phyloP scores from a whole-genome alignment of 2,797 vertebrate species.

The Sebastes kiyomatsui region DNA sequence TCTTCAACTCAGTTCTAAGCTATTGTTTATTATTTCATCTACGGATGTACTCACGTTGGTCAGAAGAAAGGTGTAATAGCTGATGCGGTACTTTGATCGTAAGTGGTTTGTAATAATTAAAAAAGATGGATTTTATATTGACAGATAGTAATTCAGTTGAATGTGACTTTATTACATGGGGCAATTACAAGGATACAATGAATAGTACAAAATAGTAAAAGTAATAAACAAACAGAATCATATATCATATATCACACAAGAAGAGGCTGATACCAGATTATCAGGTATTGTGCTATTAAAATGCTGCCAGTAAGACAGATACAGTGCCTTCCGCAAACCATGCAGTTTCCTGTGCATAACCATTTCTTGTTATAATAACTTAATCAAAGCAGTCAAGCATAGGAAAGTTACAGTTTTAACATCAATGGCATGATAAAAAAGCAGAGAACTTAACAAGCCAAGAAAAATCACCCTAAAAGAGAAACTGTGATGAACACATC shows the following conservation, averaged over 20 bases:
- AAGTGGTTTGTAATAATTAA: background rate
- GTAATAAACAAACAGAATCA: background rate
- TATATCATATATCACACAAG: background rate
- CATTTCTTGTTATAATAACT: background rate
- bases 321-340: background rate
- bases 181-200: background rate
- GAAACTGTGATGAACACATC: constrained; percentile 41
- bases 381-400: constrained; percentile 15
- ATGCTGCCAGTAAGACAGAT: background rate
- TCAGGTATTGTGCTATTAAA: background rate
- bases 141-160: background rate
- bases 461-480: constrained; percentile 30
- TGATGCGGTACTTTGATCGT: background rate
- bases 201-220: background rate
- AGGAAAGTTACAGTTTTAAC: constrained; percentile 16
- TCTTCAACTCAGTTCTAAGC: background rate
- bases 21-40: background rate
- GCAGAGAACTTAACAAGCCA: constrained; percentile 5
- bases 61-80: background rate
- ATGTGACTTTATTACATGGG: background rate
- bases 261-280: background rate
- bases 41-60: background rate
- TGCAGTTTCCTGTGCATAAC: background rate
- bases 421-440: constrained; percentile 5
- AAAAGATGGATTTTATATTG: background rate